These are phyloP conservation scores for Blastomussa wellsi DNA, from an alignment of 92 coral and sea anemone genomes.

Conservation along the genomic window DNA sequence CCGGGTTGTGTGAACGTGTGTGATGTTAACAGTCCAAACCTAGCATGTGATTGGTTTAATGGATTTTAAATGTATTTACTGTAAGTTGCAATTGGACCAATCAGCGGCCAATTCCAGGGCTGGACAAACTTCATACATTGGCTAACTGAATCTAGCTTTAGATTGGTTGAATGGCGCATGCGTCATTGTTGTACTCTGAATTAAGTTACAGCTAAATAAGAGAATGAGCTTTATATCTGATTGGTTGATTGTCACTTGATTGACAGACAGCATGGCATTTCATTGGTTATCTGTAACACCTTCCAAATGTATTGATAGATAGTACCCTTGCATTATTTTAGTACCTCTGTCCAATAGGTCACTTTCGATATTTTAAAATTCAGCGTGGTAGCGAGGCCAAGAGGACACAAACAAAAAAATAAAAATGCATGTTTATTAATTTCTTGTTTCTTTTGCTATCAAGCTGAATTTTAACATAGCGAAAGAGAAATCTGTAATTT, in stretches of 20 bases:
- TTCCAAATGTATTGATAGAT: background rate
- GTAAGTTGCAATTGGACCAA: background rate
- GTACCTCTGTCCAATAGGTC: background rate
- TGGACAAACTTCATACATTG: background rate
- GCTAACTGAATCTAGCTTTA: background rate
- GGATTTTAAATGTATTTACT: background rate
- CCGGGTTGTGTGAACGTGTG: conserved; percentile 32
- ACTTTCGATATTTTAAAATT: no score
- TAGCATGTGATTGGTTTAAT: background rate
- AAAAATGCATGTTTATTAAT: no score
- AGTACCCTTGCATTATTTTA: background rate
- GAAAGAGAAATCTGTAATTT: background rate
- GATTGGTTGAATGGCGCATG: conserved; percentile 1
- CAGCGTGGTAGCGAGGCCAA: no score
- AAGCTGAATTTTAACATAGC: no score
- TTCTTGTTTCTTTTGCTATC: no score
- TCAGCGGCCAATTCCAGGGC: background rate
- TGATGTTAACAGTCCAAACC: conserved; percentile 5
- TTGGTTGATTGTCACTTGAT: background rate
- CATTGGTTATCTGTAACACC: background rate
- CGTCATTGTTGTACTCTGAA: background rate
- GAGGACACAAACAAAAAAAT: no score
- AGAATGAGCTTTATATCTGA: background rate
- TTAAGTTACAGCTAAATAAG: background rate
- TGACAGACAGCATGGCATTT: background rate